Conservation (phyloP, 2,888 invertebrate species). For the Acrobasis consociella region DNA sequence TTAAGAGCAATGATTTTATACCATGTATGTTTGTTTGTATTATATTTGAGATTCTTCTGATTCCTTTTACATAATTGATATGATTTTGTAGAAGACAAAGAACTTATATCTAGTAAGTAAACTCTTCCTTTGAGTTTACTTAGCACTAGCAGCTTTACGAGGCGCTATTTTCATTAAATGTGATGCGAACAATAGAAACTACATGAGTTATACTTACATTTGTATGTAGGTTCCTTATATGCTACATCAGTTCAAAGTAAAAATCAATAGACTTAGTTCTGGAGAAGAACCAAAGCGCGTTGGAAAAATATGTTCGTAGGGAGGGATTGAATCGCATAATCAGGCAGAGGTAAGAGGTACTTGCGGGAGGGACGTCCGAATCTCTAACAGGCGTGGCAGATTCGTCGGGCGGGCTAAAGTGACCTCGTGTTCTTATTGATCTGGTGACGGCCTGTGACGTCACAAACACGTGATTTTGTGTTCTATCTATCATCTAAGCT, state of each 20-base stretch:
- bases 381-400: conserved; percentile 53
- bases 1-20: no score
- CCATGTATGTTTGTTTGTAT: no score
- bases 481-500: conserved; percentile 29
- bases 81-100: no score
- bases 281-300: conserved; percentile 10
- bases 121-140: no score
- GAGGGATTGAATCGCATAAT: conserved; percentile 29
- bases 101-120: no score
- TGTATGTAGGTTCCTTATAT: no score
- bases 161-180: no score
- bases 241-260: not conserved
- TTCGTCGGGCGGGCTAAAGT: conserved; percentile 58
- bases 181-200: no score
- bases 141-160: no score
- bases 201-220: no score
- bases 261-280: conserved; percentile 14
- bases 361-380: conserved; percentile 32
- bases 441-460: conserved; percentile 68
- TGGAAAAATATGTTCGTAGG: conserved; percentile 18
- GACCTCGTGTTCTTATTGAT: conserved; percentile 77
- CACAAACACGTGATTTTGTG: conserved; percentile 54
- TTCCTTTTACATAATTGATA: no score
- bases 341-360: conserved; percentile 37
- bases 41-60: no score